Percentiles rank a stretch among this genome's conserved stretches.
Conservation (phyloP, 1,140 invertebrate species). For the Drosophila mauritiana region DNA sequence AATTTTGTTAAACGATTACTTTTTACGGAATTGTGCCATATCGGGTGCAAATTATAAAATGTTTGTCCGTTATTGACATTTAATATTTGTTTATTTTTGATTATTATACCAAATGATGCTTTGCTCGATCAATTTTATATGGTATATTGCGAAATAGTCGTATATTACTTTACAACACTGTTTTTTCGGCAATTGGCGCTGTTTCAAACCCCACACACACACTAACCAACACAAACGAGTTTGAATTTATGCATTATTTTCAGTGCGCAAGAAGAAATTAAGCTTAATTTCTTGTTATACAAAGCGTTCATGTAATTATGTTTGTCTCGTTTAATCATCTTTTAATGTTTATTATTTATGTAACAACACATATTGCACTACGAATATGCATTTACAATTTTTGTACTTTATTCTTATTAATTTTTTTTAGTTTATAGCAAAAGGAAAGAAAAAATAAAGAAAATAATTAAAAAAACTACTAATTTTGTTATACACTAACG, state of each 20-base stretch:
- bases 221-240: constrained; percentile 23
- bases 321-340: constrained; percentile 13
- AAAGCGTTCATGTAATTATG: constrained; percentile 14
- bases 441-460: constrained; percentile 29
- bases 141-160: neutral
- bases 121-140: neutral
- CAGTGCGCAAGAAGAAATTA: constrained; percentile 6
- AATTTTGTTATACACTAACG: constrained; percentile 27
- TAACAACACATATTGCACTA: constrained; percentile 10
- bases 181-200: constrained; percentile 38
- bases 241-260: constrained; percentile 30
- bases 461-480: constrained; percentile 3
- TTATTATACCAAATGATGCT: neutral
- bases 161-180: constrained; percentile 27
- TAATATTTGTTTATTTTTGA: too few species aligned
- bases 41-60: neutral
- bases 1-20: neutral
- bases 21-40: neutral
- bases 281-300: constrained; percentile 21
- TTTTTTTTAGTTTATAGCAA: constrained; percentile 57
- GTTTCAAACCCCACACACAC: constrained; percentile 51
- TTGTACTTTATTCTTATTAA: constrained; percentile 35
- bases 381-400: constrained; percentile 32
- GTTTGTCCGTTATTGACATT: neutral
- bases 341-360: constrained; percentile 14